phyloP scores from a whole-genome alignment of 2,113 vertebrate species.

The Plestiodon gilberti region DNA sequence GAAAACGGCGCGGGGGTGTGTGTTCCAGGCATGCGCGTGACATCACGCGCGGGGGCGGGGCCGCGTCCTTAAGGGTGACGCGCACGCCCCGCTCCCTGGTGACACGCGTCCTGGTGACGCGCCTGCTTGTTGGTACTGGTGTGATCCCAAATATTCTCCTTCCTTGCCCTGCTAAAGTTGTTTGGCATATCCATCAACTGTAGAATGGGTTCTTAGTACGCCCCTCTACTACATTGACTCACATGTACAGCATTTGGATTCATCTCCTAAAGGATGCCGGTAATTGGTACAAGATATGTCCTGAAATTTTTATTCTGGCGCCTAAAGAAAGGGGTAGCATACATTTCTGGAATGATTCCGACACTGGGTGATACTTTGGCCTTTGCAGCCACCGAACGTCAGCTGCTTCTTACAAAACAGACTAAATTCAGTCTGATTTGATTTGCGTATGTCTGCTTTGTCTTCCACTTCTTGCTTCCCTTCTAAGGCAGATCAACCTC shows the following conservation, averaged over 20 bases:
- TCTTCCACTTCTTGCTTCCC: neutral
- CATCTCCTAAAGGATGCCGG: neutral
- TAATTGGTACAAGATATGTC: neutral
- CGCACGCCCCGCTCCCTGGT: too few relatives aligned
- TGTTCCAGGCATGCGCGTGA: too few relatives aligned
- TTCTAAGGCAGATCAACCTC: neutral
- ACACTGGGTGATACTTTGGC: neutral
- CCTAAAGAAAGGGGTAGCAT: neutral
- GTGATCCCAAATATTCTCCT: neutral
- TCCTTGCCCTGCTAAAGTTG: neutral
- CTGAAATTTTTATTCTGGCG: neutral
- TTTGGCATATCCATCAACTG: too few relatives aligned
- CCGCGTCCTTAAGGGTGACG: too few relatives aligned
- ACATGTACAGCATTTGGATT: neutral
- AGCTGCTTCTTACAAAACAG: neutral
- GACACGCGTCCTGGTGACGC: too few relatives aligned
- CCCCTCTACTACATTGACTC: neutral
- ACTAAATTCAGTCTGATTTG: neutral
- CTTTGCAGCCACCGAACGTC: neutral
- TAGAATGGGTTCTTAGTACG: neutral
- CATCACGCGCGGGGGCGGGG: too few relatives aligned
- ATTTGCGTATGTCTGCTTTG: too few relatives aligned
- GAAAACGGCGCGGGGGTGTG: too few relatives aligned
- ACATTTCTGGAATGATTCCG: neutral
- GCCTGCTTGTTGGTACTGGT: too few relatives aligned